Evolutionary conservation across 2,888 invertebrate genomes (phyloP).

Genomic region (Uloborus plumipes): DNA sequence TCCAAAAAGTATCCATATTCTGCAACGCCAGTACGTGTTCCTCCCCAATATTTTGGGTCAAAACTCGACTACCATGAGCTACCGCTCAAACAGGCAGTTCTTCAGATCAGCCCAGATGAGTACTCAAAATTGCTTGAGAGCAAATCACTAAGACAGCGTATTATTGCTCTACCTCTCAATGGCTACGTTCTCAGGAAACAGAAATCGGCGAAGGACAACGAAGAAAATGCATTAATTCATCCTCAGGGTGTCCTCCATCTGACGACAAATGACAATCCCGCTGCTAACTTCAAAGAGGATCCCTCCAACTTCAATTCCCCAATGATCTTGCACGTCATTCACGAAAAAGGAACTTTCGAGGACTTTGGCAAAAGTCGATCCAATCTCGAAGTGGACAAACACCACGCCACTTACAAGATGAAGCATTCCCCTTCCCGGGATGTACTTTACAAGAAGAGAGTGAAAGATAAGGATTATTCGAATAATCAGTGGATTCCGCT

Average conservation of each 20-base stretch:
- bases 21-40: not conserved
- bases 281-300: no score
- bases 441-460: not conserved
- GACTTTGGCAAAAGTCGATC: no score
- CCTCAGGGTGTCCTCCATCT: not conserved
- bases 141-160: constrained; percentile 15
- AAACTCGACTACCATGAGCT: not conserved
- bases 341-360: no score
- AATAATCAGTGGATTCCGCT: constrained; percentile 40
- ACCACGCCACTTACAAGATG: no score
- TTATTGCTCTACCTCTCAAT: constrained; percentile 32
- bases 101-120: constrained; percentile 32
- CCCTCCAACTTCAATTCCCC: no score
- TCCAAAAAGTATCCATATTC: not conserved
- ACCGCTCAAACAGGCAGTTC: constrained; percentile 20
- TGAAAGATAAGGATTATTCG: constrained; percentile 22
- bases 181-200: no score
- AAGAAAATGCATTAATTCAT: not conserved
- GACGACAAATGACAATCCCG: not conserved
- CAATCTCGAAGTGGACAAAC: no score
- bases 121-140: constrained; percentile 26
- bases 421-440: no score
- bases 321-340: no score
- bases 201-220: no score
- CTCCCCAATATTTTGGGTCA: not conserved